These are phyloP conservation scores for Echinops telfairi DNA, from an alignment of 2,113 vertebrate genomes.

Conservation along the genomic window DNA sequence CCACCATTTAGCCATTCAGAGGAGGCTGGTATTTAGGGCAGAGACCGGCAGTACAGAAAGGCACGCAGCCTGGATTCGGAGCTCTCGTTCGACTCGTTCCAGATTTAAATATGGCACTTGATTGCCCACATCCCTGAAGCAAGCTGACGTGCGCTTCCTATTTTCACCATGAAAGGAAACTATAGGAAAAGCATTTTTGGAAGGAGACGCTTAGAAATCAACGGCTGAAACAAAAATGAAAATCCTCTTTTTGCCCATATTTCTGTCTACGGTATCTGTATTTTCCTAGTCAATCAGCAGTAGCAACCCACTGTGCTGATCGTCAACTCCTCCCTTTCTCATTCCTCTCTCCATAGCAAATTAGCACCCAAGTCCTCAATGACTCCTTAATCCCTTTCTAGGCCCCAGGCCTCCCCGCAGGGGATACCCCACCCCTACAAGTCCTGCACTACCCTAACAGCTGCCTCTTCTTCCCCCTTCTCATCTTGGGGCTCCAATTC, in stretches of 20 bases:
- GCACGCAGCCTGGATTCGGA: neutral
- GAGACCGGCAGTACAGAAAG: neutral
- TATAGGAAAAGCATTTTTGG: neutral
- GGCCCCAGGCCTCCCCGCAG: neutral
- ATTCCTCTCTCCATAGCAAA: neutral
- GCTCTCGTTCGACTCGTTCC: neutral
- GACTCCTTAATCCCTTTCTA: neutral
- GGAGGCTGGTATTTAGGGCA: neutral
- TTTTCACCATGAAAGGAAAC: neutral
- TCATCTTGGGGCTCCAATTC: neutral
- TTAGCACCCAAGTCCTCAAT: neutral
- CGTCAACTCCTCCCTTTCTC: neutral
- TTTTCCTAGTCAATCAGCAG: neutral
- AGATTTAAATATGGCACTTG: neutral
- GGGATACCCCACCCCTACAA: neutral
- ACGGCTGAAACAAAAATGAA: neutral
- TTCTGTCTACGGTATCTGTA: neutral
- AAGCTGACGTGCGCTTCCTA: no score
- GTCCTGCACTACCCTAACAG: no score
- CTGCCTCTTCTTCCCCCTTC: neutral
- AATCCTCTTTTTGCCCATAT: neutral
- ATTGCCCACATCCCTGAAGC: neutral
- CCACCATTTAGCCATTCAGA: conserved; percentile 6
- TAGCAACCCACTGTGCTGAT: neutral
- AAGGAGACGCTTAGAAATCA: neutral